Percentiles rank a stretch among this genome's conserved stretches.
Evolutionary conservation across 2,888 invertebrate genomes (phyloP).

Genomic region (Dyspetes luteomarginatus): DNA sequence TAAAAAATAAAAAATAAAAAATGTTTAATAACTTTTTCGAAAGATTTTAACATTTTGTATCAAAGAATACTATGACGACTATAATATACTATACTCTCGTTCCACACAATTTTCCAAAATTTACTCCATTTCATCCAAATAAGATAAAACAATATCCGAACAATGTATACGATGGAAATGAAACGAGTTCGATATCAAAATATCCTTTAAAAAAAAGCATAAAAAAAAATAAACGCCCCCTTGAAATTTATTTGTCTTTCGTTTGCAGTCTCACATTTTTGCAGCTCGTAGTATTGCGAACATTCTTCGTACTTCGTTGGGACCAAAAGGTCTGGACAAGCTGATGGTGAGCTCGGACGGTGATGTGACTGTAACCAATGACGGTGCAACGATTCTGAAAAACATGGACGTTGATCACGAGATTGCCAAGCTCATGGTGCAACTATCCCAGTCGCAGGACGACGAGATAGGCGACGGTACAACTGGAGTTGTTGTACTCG

Average conservation of each 20-base stretch:
- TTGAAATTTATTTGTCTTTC: slow-evolving; percentile 54
- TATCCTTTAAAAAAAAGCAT: too few relatives aligned
- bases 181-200: too few relatives aligned
- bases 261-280: slow-evolving; percentile 96
- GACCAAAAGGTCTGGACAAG: slow-evolving; percentile 98
- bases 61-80: too few relatives aligned
- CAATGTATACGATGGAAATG: too few relatives aligned
- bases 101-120: too few relatives aligned
- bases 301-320: slow-evolving; percentile 96
- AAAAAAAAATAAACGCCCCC: neutral
- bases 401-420: slow-evolving; percentile 99
- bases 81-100: too few relatives aligned
- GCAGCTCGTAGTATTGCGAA: slow-evolving; percentile 97
- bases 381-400: slow-evolving; percentile 99
- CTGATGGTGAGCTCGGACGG: slow-evolving; percentile 99
- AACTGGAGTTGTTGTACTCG: slow-evolving; percentile 97
- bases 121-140: too few relatives aligned
- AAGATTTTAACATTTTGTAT: too few relatives aligned
- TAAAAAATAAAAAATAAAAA: too few relatives aligned
- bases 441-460: slow-evolving; percentile 99
- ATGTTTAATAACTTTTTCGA: too few relatives aligned
- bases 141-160: too few relatives aligned
- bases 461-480: slow-evolving; percentile 99
- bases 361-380: slow-evolving; percentile 98
- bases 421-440: slow-evolving; percentile 98